Base-by-base conservation (phyloP, 2,888 invertebrate species). In the Drosophila anceps region DNA sequence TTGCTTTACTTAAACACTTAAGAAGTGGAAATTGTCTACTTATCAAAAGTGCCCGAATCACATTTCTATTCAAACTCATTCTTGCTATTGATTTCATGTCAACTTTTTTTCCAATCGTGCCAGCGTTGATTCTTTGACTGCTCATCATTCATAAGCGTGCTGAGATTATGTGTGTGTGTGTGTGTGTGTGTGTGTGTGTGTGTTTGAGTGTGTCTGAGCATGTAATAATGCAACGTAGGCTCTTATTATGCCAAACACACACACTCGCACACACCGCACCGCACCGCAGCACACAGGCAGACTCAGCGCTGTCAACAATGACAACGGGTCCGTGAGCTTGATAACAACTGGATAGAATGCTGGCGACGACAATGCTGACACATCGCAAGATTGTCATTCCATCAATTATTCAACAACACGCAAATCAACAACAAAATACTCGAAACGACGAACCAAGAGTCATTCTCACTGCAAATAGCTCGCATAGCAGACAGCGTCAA, bases 341-440 rank as follows among this genome's bases (percentile, higher is more conserved):
- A 87, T 82, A 87, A 79, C 83, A 79, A 63, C 71, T 61, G 63
- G 58, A 50, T 63, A 20, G 69, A 71, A 65, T 71, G 69, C 48
- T 76, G 76, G 33, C 35, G 53, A 71, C 64, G 74, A 88, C 84
- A 85, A 81, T 83, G 86, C 86, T 85, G 86, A 85, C 85, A 88
- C 86, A 88, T 84, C 81, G 81, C 76, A 74, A 78, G 76, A 82
- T 82, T 90, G 90, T 84, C 84, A 85, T 88, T 82, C 81, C 79
- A 89, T 88, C 90, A 89, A 89, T 89, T 88, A 88, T 88, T 76
- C 86, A 89, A 60, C 60, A 75, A 82, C 82, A 85, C 84, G 82
- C 88, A 88, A 88, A 84, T 89, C 84, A 85, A 85, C 79, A 82
- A 81, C 82, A 78, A 81, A 82, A 82, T 76, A 71, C 76, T 76